phyloP scores from a whole-genome alignment of 1,140 invertebrate genomes.

The Scaptomyza hsui region DNA sequence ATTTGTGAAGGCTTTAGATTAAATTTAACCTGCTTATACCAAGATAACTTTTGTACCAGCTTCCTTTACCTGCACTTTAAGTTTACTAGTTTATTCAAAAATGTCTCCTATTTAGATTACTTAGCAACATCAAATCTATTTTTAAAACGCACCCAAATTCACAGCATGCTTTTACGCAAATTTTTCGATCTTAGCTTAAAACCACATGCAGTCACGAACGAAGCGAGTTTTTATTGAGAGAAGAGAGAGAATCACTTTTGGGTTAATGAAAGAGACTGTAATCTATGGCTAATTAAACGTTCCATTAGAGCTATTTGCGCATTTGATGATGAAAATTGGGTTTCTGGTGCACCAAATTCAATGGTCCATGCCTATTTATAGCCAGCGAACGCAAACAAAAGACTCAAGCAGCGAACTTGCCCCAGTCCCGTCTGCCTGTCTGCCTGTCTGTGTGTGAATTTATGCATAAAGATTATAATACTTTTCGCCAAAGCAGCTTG shows the following conservation, averaged over 20 bases:
- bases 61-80: no score
- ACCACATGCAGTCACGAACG: conserved; percentile 41
- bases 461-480: conserved; percentile 80
- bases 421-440: conserved; percentile 3
- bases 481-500: conserved; percentile 52
- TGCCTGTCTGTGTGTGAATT: conserved; percentile 67
- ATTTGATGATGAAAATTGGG: conserved; percentile 61
- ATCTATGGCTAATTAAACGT: conserved; percentile 68
- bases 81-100: no score
- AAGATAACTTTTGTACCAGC: no score
- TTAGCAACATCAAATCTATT: conserved; percentile 7
- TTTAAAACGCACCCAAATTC: conserved; percentile 48
- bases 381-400: conserved; percentile 65
- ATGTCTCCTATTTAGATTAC: no score
- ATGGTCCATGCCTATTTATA: conserved; percentile 75
- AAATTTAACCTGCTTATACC: no score
- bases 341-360: conserved; percentile 75
- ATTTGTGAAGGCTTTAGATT: no score
- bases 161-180: conserved; percentile 33
- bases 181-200: no score
- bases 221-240: background rate
- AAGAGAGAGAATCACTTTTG: background rate
- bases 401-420: conserved; percentile 67
- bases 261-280: conserved; percentile 55
- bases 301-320: conserved; percentile 63